These are phyloP conservation scores for Drosophila truncata DNA, from an alignment of 1,140 invertebrate genomes.

Conservation along the genomic window DNA sequence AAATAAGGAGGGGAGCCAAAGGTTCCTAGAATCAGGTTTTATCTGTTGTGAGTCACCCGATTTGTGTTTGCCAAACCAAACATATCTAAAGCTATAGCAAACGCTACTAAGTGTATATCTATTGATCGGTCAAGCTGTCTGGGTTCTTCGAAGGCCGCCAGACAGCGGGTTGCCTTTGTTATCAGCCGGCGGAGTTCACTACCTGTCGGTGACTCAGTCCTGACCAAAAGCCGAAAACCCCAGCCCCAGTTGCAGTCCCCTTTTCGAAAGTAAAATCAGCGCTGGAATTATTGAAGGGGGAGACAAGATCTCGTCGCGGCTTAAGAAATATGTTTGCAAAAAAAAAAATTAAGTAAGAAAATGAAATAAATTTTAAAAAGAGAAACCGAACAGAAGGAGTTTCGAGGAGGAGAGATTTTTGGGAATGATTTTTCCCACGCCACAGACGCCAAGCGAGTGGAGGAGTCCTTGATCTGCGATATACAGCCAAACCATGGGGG, in stretches of 20 bases:
- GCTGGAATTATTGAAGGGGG: slow-evolving; percentile 59
- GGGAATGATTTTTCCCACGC: slow-evolving; percentile 44
- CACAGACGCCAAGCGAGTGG: slow-evolving; percentile 36
- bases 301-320: slow-evolving; percentile 60
- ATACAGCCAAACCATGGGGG: slow-evolving; percentile 1
- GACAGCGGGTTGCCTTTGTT: slow-evolving; percentile 61
- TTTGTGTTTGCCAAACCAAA: slow-evolving; percentile 3
- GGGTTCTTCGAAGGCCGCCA: slow-evolving; percentile 14
- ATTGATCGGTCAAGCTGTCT: slow-evolving; percentile 44
- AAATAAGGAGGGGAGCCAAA: not conserved
- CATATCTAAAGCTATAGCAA: not conserved
- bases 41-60: slow-evolving; percentile 25
- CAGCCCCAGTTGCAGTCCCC: slow-evolving; percentile 1
- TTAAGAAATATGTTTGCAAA: slow-evolving; percentile 62
- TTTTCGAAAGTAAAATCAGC: slow-evolving; percentile 30
- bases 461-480: slow-evolving; percentile 43
- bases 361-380: slow-evolving; percentile 16
- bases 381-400: slow-evolving; percentile 47
- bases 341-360: slow-evolving; percentile 20
- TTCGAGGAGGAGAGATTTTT: slow-evolving; percentile 25
- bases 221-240: slow-evolving; percentile 7
- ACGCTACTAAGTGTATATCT: slow-evolving; percentile 6
- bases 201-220: slow-evolving; percentile 49
- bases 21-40: slow-evolving; percentile 23
- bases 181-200: slow-evolving; percentile 33